These are phyloP conservation scores for Drosophila equinoxialis DNA, from an alignment of 1,140 invertebrate species.

Conservation along the genomic window DNA sequence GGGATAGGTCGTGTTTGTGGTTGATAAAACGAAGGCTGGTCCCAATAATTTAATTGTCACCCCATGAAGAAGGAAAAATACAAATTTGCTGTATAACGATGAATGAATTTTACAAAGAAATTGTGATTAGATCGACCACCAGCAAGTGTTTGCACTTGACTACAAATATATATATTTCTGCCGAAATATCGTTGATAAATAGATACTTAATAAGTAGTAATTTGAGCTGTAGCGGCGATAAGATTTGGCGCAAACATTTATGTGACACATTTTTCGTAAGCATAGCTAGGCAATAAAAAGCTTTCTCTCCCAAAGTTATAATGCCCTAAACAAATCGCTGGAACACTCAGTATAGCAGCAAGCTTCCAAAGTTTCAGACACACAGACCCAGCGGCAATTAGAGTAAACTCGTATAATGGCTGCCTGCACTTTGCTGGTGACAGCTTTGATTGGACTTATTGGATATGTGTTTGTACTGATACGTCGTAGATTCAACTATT, in stretches of 20 bases:
- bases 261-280: background rate
- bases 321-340: background rate
- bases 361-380: background rate
- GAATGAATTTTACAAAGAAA: background rate
- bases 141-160: constrained; percentile 7
- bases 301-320: background rate
- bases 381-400: background rate
- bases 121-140: background rate
- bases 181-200: no score
- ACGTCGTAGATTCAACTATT: constrained; percentile 60
- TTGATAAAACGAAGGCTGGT: background rate
- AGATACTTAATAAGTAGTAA: no score
- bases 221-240: background rate
- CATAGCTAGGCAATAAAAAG: background rate
- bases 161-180: background rate
- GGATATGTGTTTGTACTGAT: constrained; percentile 36
- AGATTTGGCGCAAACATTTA: background rate
- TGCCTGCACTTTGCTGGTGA: constrained; percentile 32
- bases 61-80: background rate
- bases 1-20: background rate
- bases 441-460: constrained; percentile 36
- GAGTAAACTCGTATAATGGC: constrained; percentile 29
- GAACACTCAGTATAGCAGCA: background rate
- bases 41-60: background rate
- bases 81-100: background rate